Evolutionary conservation across 2,113 vertebrate species (phyloP).

Genomic region (Pagrus major): DNA sequence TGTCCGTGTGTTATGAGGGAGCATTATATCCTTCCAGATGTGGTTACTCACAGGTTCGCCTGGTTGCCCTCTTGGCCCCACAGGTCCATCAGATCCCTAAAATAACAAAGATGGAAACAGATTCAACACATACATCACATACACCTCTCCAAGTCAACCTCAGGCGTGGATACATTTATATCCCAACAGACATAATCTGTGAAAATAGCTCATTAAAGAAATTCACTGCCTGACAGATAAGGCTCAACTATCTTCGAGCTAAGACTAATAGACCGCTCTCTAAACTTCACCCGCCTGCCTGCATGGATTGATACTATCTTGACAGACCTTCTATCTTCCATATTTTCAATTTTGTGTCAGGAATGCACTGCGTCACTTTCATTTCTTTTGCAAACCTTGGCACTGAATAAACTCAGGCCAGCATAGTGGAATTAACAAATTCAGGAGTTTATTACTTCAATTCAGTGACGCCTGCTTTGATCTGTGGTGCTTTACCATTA

Average conservation of each 20-base stretch:
- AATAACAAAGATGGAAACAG: constrained; percentile 45
- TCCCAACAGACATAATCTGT: constrained; percentile 56
- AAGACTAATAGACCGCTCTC: constrained; percentile 57
- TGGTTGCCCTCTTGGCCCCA: constrained; percentile 89
- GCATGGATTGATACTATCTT: constrained; percentile 51
- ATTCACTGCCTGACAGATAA: constrained; percentile 67
- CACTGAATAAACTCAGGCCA: constrained; percentile 39
- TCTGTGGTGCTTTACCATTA: constrained; percentile 30
- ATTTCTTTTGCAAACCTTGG: constrained; percentile 46
- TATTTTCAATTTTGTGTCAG: constrained; percentile 46
- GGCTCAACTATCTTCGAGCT: constrained; percentile 51
- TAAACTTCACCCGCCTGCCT: constrained; percentile 31
- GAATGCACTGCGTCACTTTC: constrained; percentile 36
- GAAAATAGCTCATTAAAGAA: constrained; percentile 69
- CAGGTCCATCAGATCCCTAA: constrained; percentile 89
- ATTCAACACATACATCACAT: constrained; percentile 33
- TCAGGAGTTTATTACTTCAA: constrained; percentile 44
- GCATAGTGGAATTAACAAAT: constrained; percentile 5
- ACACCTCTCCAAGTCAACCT: constrained; percentile 27
- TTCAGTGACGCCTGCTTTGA: constrained; percentile 45
- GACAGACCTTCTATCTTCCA: constrained; percentile 52
- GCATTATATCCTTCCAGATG: constrained; percentile 1
- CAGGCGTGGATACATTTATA: constrained; percentile 47
- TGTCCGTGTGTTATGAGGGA: neutral
- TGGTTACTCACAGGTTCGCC: constrained; percentile 91